Conservation (phyloP, 2,797 vertebrate genomes). For the Eurystomus glaucurus region DNA sequence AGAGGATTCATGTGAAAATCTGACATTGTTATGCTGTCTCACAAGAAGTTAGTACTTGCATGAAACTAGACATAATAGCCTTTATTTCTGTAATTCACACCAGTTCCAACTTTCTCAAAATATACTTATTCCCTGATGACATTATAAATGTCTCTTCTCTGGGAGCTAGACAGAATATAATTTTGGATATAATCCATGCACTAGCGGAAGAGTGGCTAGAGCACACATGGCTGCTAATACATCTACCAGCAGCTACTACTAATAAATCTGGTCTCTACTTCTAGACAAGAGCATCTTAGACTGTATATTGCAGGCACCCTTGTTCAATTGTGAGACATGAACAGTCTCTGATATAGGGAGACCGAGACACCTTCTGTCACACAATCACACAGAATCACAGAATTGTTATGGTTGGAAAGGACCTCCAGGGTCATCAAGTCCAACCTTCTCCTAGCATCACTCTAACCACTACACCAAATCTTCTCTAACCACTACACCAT, state of each 20-base stretch:
- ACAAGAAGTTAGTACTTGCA: background rate
- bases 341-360: background rate
- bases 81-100: background rate
- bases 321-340: background rate
- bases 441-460: too few relatives aligned
- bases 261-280: background rate
- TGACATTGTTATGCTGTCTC: background rate
- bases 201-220: background rate
- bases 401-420: background rate
- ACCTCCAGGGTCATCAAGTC: too few relatives aligned
- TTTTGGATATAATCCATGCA: background rate
- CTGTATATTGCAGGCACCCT: background rate
- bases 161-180: background rate
- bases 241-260: background rate
- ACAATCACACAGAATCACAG: background rate
- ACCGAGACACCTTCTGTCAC: background rate
- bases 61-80: background rate
- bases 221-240: background rate
- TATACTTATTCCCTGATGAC: background rate
- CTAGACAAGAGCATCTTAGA: background rate
- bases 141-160: background rate
- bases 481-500: too few relatives aligned
- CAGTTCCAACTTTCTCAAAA: background rate
- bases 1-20: background rate
- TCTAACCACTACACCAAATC: too few relatives aligned